A percentile compares a stretch with the other conserved stretches of the same genome.
These are phyloP conservation scores for Dufourea novaeangliae DNA, from an alignment of 1,140 invertebrate species.

Conservation along the genomic window DNA sequence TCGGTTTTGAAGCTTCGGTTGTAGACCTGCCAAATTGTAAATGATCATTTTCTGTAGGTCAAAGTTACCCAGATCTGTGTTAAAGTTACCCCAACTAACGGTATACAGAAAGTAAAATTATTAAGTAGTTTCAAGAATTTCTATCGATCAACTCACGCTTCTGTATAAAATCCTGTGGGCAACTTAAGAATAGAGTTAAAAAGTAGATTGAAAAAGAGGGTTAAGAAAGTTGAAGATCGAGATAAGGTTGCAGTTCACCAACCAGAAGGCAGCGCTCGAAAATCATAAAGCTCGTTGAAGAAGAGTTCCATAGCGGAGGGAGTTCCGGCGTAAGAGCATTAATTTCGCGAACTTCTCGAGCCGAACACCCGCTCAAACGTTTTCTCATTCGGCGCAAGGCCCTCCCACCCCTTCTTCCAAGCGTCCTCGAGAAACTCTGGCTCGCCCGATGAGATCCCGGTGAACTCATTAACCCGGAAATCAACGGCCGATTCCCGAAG, in stretches of 20 bases:
- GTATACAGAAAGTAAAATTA: no score
- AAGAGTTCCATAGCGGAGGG: not conserved
- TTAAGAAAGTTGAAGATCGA: no score
- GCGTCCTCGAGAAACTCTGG: not conserved
- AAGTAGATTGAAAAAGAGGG: no score
- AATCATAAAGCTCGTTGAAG: slow-evolving; percentile 13
- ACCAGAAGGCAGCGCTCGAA: not conserved
- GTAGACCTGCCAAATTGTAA: no score
- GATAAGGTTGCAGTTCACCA: not conserved
- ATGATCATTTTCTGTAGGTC: no score
- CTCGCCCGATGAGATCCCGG: slow-evolving; percentile 14
- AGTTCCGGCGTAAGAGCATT: slow-evolving; percentile 26
- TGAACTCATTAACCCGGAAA: slow-evolving; percentile 54
- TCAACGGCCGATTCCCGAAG: slow-evolving; percentile 40
- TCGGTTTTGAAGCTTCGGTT: no score
- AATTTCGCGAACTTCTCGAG: slow-evolving; percentile 33
- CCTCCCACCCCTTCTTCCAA: not conserved
- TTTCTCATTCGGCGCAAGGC: slow-evolving; percentile 23
- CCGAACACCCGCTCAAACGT: slow-evolving; percentile 19
- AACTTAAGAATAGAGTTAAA: no score
- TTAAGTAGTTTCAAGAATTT: no score
- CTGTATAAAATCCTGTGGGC: no score
- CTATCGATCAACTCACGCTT: no score
- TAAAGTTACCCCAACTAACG: no score
- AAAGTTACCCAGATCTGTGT: no score